Base-by-base conservation (phyloP, 2,797 vertebrate species). In the Sus cebifrons region DNA sequence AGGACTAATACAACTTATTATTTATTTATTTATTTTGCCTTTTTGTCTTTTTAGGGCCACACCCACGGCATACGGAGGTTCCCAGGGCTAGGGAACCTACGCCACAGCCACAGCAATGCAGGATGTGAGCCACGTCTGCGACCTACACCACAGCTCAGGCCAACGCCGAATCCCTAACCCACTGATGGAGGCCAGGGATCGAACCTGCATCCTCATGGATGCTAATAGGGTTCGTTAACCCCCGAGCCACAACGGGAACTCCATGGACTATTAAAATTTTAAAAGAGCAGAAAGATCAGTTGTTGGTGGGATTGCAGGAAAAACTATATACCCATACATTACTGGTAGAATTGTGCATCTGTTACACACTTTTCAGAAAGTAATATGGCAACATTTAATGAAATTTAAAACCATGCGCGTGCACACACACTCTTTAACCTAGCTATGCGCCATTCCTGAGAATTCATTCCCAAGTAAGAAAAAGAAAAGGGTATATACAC, bases 291-390 rank as follows among this genome's bases (percentile, higher is more conserved):
- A 89, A 79, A 92, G 29, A 36, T 77, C 32, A 95, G 32, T 9
- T 44, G 3, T 40, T 62, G 13, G 40, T 91, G 67, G 17, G 17
- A 68, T 56, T 52, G 2, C 3, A 77, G 49, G 29, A 75, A 71
- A 67, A 94, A n/a, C 13, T 75, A 17, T 62, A 86, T 12, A 74
- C 3, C 25, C 54, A 36, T 32, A 77, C 16, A n/a, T 74, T 73
- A 44, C n/a, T 78, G 52, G 29, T 60, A 2, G 16, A 95, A 44
- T 23, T 68, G 2, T 77, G 25, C 65, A 74, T 67, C 58, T 79
- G 4, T 94, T 65, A n/a, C 15, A 32, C 86, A 11, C 36, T 58
- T 94, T 90, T 92, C 49, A 93, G 54, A 94, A 96, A 94, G 40
- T 32, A 95, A 40, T 49, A 83, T 20, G 16, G 71, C 52, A 92